These are phyloP conservation scores for Ranitomeya imitator DNA, from an alignment of 2,113 vertebrate genomes.

Conservation along the genomic window DNA sequence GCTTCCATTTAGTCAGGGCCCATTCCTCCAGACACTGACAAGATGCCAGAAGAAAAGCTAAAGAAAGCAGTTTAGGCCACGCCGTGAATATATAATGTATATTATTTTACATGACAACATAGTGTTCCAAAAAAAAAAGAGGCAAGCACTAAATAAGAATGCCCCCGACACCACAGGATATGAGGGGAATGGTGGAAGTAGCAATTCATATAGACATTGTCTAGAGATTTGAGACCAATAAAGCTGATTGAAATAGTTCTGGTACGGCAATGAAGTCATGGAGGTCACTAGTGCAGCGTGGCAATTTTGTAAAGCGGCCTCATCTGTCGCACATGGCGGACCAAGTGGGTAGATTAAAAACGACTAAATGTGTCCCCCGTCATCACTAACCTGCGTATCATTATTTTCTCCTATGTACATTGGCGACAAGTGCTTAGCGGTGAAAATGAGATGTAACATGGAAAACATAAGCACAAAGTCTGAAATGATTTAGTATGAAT, in stretches of 20 bases:
- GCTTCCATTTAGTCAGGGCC: conserved; percentile 49
- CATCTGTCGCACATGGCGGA: conserved; percentile 48
- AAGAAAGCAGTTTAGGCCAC: conserved; percentile 31
- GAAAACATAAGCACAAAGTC: conserved; percentile 20
- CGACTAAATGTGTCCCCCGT: conserved; percentile 43
- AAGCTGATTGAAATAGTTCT: conserved; percentile 48
- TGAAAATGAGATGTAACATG: conserved; percentile 37
- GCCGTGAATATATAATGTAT: conserved; percentile 28
- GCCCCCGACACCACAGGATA: not conserved
- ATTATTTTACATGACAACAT: conserved; percentile 4
- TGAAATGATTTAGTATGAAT: conserved; percentile 15
- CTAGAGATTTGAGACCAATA: conserved; percentile 50
- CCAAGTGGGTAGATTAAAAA: conserved; percentile 50
- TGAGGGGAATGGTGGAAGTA: conserved; percentile 29
- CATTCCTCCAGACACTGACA: conserved; percentile 43
- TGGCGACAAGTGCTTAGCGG: conserved; percentile 25
- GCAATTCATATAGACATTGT: conserved; percentile 45
- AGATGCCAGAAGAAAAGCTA: conserved; percentile 37
- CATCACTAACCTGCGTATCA: conserved; percentile 46
- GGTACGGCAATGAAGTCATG: conserved; percentile 44
- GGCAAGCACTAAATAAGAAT: not conserved
- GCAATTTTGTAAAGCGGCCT: conserved; percentile 47
- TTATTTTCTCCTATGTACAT: conserved; percentile 37
- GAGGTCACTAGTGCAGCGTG: conserved; percentile 43
- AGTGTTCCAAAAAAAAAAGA: not conserved